Evolutionary conservation across 2,797 vertebrate species (phyloP), one percentile per base, ranked within the genome.

Genomic region (Uromys caudimaculatus): DNA sequence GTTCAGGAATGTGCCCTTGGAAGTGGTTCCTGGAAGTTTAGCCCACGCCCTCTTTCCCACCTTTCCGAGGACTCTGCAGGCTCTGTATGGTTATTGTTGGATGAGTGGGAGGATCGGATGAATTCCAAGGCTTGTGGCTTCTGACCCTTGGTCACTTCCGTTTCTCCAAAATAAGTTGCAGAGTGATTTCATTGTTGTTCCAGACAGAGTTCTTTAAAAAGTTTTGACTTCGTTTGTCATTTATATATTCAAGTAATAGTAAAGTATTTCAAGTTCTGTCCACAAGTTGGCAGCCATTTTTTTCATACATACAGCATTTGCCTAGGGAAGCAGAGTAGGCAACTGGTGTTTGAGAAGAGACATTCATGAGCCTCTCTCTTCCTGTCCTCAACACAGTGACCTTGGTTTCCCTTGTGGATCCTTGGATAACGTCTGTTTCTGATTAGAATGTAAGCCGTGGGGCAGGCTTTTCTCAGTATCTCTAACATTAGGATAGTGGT

Each of bases 341-440:
- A 84, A 93, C 64, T 92, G 38, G 81, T 60, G 35, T 86, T 96
- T 95, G 69, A 76, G 79, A 84, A 96, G 89, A 90, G 75, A 92
- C n/a, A 71, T 71, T 44, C 91, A 41, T 77, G 87, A 81, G 35
- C 11, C 73, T 83, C 60, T 95, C 13, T 95, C 14, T 47, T n/a
- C n/a, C 83, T 93, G 79, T 54, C 54, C 64, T 89, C 89, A 95
- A 13, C 64, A 87, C 58, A 91, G 24, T 89, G 89, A 83, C 23
- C 81, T 97, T 87, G 17, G 89, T 85, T 93, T 77, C 78, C 73
- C 64, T 88, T 94, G 93, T 60, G 16, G 89, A 16, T 92, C 27
- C 73, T 86, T 93, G n/a, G 73, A 93, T 90, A 82, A 41, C 60
- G 38, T 92, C 44, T 93, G 47, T 93, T 94, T 96, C 94, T 96